Evolutionary conservation across 2,888 invertebrate species (phyloP).

Genomic region (Ophion obscuratus): DNA sequence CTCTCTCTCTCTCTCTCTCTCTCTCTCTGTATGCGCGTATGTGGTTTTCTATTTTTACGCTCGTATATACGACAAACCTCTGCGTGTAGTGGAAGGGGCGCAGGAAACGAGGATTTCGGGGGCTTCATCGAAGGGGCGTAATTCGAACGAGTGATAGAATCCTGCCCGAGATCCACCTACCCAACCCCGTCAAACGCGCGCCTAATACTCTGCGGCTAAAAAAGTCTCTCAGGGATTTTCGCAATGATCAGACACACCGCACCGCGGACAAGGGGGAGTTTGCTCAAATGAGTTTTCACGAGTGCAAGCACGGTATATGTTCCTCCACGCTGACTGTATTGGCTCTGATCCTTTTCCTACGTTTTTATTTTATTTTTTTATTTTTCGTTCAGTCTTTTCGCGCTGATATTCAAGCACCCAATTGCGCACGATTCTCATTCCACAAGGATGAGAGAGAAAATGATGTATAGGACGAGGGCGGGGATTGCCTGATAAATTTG

Average conservation of each 20-base stretch:
- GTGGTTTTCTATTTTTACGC: constrained; percentile 42
- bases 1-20: constrained; percentile 39
- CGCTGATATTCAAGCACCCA: too few species aligned
- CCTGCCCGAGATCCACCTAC: constrained; percentile 45
- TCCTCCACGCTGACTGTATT: neutral
- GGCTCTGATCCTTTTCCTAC: neutral
- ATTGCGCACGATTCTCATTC: too few species aligned
- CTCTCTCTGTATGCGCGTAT: constrained; percentile 1
- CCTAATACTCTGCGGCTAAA: constrained; percentile 69
- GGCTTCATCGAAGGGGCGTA: constrained; percentile 63
- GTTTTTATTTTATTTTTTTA: neutral
- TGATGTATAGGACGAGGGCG: neutral
- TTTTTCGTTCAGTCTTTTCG: too few species aligned
- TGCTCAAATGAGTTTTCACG: neutral
- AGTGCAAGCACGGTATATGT: neutral
- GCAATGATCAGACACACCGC: constrained; percentile 23
- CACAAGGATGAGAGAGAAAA: too few species aligned
- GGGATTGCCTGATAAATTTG: constrained; percentile 2
- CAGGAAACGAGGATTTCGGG: constrained; percentile 10
- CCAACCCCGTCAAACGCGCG: constrained; percentile 55
- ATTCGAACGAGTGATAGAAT: constrained; percentile 73
- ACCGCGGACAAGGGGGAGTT: constrained; percentile 17
- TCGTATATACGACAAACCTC: constrained; percentile 52
- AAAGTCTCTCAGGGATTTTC: constrained; percentile 68
- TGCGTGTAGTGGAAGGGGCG: constrained; percentile 2